phyloP scores from a whole-genome alignment of 2,797 vertebrate genomes.

The Girardinus metallicus region DNA sequence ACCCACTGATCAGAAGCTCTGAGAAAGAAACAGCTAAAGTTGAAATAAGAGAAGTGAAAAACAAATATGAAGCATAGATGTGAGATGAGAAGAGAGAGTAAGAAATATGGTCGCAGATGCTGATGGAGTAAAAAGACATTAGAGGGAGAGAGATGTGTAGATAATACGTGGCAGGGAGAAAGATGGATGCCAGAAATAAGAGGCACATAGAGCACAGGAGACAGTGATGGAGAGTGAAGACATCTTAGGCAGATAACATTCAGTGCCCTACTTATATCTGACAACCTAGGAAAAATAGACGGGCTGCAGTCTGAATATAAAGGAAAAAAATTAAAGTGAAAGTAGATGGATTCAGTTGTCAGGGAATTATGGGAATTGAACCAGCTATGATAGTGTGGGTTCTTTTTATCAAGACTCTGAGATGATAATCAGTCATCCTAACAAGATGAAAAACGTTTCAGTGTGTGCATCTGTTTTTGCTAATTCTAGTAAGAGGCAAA shows the following conservation, averaged over 20 bases:
- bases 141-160: constrained; percentile 49
- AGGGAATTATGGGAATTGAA: constrained; percentile 1
- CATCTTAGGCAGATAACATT: constrained; percentile 42
- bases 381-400: constrained; percentile 6
- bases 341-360: background rate
- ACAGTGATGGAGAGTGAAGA: constrained; percentile 54
- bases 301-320: constrained; percentile 6
- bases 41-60: constrained; percentile 44
- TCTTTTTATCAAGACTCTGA: constrained; percentile 4
- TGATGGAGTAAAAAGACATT: constrained; percentile 68
- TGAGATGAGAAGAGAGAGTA: constrained; percentile 39
- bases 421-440: constrained; percentile 4
- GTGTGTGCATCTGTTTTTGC: background rate
- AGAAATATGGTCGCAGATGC: constrained; percentile 53
- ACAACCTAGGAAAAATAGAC: constrained; percentile 38
- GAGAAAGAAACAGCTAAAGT: constrained; percentile 35
- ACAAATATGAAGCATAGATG: constrained; percentile 33
- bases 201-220: constrained; percentile 34
- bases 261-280: constrained; percentile 53
- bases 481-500: background rate
- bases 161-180: constrained; percentile 52
- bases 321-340: constrained; percentile 2
- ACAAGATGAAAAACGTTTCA: background rate
- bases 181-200: constrained; percentile 61
- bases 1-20: constrained; percentile 50